Evolutionary conservation across 2,113 vertebrate species (phyloP).

Genomic region (Morone saxatilis): DNA sequence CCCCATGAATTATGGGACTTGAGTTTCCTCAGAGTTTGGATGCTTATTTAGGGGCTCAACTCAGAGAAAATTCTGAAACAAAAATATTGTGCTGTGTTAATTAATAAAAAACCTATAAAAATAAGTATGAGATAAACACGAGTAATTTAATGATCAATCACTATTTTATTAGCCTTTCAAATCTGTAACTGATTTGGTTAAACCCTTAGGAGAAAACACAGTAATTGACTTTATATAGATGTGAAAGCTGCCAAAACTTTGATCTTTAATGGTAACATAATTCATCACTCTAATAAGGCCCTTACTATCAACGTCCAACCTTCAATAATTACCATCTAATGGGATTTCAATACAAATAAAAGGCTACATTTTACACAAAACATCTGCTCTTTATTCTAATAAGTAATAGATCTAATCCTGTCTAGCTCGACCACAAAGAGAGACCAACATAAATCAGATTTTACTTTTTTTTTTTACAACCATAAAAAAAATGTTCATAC

Average conservation of each 20-base stretch:
- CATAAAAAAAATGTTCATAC: background rate
- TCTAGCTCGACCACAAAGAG: background rate
- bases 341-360: background rate
- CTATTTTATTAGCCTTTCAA: background rate
- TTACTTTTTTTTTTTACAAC: no score
- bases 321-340: background rate
- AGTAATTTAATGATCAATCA: no score
- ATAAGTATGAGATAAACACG: no score
- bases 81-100: background rate
- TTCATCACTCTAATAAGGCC: background rate
- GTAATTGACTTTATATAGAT: background rate
- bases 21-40: background rate
- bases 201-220: background rate
- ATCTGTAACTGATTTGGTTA: background rate
- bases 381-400: background rate
- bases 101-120: no score
- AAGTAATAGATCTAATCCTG: background rate
- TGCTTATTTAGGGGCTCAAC: background rate
- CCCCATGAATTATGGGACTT: no score
- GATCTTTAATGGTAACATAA: background rate
- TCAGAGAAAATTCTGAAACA: background rate
- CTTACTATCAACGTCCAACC: background rate
- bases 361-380: background rate
- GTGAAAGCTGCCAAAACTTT: background rate
- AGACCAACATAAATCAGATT: background rate